These are phyloP conservation scores for Tribolium freemani DNA, from an alignment of 2,888 invertebrate species.

Conservation along the genomic window DNA sequence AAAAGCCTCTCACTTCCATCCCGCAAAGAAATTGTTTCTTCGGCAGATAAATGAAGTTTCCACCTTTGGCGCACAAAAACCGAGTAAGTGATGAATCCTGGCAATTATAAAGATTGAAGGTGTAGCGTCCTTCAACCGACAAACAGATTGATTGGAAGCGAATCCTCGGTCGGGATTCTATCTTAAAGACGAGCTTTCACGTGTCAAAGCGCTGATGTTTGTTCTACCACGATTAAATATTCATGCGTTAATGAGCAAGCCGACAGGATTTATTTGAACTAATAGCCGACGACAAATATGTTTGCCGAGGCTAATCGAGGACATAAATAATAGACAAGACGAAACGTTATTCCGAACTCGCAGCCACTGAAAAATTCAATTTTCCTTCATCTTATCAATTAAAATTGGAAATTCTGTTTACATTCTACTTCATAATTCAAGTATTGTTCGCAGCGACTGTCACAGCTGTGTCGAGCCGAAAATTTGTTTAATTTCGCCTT, in stretches of 20 bases:
- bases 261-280: slow-evolving; percentile 3
- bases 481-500: slow-evolving; percentile 33
- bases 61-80: slow-evolving; percentile 45
- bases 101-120: slow-evolving; percentile 53
- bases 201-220: slow-evolving; percentile 14
- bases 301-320: background rate
- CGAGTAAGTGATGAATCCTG: slow-evolving; percentile 48
- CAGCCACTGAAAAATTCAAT: background rate
- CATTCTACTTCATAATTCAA: slow-evolving; percentile 1
- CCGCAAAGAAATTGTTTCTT: slow-evolving; percentile 43
- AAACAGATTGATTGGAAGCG: slow-evolving; percentile 48
- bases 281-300: background rate
- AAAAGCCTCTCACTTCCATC: slow-evolving; percentile 16
- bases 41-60: slow-evolving; percentile 45
- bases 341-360: background rate
- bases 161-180: slow-evolving; percentile 25
- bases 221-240: slow-evolving; percentile 25
- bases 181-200: slow-evolving; percentile 26
- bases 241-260: slow-evolving; percentile 24
- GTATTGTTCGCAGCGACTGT: slow-evolving; percentile 5
- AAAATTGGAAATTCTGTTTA: slow-evolving; percentile 9
- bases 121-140: slow-evolving; percentile 47
- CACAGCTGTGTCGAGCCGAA: slow-evolving; percentile 15
- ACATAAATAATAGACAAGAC: slow-evolving; percentile 5
- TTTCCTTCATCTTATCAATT: background rate